These are phyloP conservation scores for Antheraea mylitta DNA, from an alignment of 1,140 invertebrate species.

Conservation along the genomic window DNA sequence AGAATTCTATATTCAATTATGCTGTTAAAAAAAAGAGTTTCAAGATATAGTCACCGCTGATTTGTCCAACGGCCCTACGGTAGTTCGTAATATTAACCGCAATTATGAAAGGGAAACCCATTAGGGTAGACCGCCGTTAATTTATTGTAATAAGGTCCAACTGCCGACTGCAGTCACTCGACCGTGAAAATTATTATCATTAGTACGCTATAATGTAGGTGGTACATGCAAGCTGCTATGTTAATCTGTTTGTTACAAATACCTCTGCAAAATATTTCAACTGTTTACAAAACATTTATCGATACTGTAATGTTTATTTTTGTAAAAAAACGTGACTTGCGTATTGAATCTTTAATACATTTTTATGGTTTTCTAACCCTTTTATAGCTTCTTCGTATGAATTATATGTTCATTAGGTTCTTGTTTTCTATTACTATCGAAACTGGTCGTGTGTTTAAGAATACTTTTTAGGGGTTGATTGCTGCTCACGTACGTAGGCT, in stretches of 20 bases:
- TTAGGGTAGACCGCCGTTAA: slow-evolving; percentile 64
- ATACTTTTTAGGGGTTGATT: no score
- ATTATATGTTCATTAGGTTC: no score
- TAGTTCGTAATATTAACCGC: slow-evolving; percentile 55
- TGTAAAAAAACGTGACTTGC: background rate
- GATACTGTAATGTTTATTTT: background rate
- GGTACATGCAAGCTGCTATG: slow-evolving; percentile 35
- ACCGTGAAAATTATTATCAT: slow-evolving; percentile 74
- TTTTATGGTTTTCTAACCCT: background rate
- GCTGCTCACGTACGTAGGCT: no score
- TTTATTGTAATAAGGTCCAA: slow-evolving; percentile 74
- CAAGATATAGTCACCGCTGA: background rate
- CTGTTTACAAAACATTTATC: background rate
- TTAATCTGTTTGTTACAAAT: slow-evolving; percentile 28
- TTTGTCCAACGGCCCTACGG: slow-evolving; percentile 39
- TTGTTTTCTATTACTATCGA: no score
- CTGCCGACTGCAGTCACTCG: slow-evolving; percentile 60
- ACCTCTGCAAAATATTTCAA: background rate
- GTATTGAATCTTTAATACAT: background rate
- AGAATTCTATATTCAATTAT: no score
- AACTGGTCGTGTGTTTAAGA: no score
- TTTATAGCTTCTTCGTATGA: no score
- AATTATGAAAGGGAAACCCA: slow-evolving; percentile 60
- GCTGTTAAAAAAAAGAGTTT: background rate
- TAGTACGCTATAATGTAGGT: slow-evolving; percentile 56